These are phyloP conservation scores for Neolamprologus devosi DNA, from an alignment of 2,113 vertebrate species.

Conservation along the genomic window DNA sequence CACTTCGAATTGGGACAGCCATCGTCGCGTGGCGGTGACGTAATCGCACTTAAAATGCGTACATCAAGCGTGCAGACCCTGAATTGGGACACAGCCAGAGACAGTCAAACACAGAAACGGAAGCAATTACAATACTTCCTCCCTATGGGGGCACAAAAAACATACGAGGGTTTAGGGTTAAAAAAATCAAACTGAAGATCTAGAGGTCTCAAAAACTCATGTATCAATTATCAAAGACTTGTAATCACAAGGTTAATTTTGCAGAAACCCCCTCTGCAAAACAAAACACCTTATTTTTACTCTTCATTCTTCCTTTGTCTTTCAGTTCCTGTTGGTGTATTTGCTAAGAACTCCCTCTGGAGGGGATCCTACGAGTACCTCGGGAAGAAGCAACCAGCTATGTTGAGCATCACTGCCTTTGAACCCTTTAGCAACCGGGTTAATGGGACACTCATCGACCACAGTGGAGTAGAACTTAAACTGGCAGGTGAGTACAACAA, in stretches of 20 bases:
- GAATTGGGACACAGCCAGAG: too few relatives aligned
- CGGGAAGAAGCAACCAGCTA: conserved; percentile 94
- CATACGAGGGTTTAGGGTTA: rapidly evolving
- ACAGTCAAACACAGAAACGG: neutral
- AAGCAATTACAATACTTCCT: neutral
- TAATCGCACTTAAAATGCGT: too few relatives aligned
- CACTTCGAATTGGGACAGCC: too few relatives aligned
- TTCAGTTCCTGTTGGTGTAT: conserved; percentile 88
- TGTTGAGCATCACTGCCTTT: conserved; percentile 90
- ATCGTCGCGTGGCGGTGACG: too few relatives aligned
- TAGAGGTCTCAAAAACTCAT: neutral
- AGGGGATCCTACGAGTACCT: conserved; percentile 96
- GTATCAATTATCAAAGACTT: neutral
- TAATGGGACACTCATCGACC: conserved; percentile 91
- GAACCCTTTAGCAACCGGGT: conserved; percentile 82
- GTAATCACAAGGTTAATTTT: neutral
- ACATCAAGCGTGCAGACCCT: too few relatives aligned
- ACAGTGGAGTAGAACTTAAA: conserved; percentile 90
- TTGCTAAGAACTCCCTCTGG: conserved; percentile 93
- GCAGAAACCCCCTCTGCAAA: neutral
- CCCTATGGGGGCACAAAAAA: neutral
- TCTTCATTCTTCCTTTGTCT: neutral
- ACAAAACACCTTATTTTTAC: neutral
- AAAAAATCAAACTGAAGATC: neutral
- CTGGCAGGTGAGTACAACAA: conserved; percentile 75